phyloP scores from a whole-genome alignment of 2,113 vertebrate species.

The Andinoacara biseriatus region DNA sequence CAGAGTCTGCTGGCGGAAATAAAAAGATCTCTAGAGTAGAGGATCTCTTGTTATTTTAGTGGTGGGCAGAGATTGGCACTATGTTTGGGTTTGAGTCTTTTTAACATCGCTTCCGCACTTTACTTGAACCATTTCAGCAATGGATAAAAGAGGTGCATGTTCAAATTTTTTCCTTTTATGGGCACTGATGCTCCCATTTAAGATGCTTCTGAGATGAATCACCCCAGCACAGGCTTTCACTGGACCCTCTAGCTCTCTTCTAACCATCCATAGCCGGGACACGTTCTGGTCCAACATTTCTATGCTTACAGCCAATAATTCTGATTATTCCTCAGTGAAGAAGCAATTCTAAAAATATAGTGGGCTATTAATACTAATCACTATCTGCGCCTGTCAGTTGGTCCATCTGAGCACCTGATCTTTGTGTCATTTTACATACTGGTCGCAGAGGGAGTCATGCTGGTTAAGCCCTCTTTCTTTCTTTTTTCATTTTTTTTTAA shows the following conservation, averaged over 20 bases:
- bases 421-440: constrained; percentile 7
- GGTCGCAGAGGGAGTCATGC: neutral
- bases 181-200: constrained; percentile 35
- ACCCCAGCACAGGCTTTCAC: constrained; percentile 36
- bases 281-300: constrained; percentile 40
- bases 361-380: constrained; percentile 22
- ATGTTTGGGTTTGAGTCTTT: constrained; percentile 52
- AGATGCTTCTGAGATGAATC: constrained; percentile 53
- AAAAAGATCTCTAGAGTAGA: neutral
- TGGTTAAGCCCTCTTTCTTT: neutral
- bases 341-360: constrained; percentile 9
- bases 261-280: constrained; percentile 30
- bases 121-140: constrained; percentile 37
- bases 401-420: constrained; percentile 34
- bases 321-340: constrained; percentile 21
- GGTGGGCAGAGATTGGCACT: constrained; percentile 18
- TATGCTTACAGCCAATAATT: constrained; percentile 46
- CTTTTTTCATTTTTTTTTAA: neutral
- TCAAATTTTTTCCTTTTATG: constrained; percentile 46
- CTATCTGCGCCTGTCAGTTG: constrained; percentile 18
- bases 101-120: constrained; percentile 31
- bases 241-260: constrained; percentile 1
- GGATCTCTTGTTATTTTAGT: constrained; percentile 37
- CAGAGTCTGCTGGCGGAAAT: neutral
- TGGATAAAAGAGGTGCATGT: neutral